phyloP scores from a whole-genome alignment of 2,113 vertebrate genomes.

The Aepyceros melampus region DNA sequence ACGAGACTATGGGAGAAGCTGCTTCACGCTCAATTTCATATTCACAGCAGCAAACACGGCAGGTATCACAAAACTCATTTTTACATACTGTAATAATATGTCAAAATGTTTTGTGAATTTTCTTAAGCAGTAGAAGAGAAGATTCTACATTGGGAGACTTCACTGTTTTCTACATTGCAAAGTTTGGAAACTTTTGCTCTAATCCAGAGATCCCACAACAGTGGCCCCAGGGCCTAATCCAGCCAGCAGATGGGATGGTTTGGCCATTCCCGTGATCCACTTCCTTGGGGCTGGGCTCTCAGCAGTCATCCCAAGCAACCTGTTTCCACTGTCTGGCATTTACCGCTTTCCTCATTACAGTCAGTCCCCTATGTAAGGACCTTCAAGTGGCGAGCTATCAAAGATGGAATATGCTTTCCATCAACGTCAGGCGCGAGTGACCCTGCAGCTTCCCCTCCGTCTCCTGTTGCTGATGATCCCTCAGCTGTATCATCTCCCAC shows the following conservation, averaged over 20 bases:
- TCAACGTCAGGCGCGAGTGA: not conserved
- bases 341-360: not conserved
- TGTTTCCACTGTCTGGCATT: no score
- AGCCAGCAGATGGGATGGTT: not conserved
- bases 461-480: not conserved
- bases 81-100: not conserved
- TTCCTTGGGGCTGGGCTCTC: not conserved
- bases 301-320: not conserved
- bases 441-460: not conserved
- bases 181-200: not conserved
- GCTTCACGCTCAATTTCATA: not conserved
- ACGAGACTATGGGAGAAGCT: not conserved
- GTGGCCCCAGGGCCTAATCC: not conserved
- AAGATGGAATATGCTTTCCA: not conserved
- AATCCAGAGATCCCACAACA: not conserved
- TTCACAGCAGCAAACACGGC: not conserved
- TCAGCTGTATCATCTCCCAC: not conserved
- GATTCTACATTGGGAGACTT: not conserved
- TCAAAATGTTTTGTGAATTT: not conserved
- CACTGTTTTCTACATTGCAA: not conserved
- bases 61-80: not conserved
- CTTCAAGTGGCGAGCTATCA: not conserved
- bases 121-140: not conserved
- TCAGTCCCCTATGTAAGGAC: not conserved
- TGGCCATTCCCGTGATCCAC: not conserved